Conservation (phyloP, 1,140 invertebrate genomes). For the Steinernema khuongi region DNA sequence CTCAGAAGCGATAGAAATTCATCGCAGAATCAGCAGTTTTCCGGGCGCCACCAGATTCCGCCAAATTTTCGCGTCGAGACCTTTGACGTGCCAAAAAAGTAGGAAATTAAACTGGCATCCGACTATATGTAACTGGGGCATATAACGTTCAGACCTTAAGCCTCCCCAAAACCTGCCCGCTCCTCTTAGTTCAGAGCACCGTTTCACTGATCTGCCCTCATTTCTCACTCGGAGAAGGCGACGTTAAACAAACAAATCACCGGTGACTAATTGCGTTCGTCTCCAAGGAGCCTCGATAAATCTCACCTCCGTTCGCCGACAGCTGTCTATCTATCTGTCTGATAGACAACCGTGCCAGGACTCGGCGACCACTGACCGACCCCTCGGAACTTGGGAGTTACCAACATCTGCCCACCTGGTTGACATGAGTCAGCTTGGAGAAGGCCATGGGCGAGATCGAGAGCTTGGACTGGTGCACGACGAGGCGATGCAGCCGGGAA, state of each 20-base stretch:
- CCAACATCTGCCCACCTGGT: constrained; percentile 38
- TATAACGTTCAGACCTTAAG: no score
- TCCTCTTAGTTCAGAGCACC: background rate
- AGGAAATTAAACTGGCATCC: no score
- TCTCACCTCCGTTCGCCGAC: background rate
- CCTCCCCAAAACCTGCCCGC: no score
- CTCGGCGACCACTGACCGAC: background rate
- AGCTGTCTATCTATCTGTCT: background rate
- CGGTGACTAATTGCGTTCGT: background rate
- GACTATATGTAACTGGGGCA: no score
- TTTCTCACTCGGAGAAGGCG: background rate
- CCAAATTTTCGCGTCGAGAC: no score
- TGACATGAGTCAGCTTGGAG: constrained; percentile 44
- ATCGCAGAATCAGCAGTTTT: no score
- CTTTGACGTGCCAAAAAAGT: no score
- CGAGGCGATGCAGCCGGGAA: constrained; percentile 37
- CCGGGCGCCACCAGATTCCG: no score
- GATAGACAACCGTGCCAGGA: background rate
- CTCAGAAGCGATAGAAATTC: no score
- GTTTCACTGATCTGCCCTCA: background rate
- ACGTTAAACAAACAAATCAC: constrained; percentile 17
- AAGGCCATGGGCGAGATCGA: constrained; percentile 32
- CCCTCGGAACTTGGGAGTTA: background rate
- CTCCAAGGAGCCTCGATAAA: constrained; percentile 12
- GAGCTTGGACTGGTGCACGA: constrained; percentile 39